Evolutionary conservation across 2,888 invertebrate genomes (phyloP), one percentile per base, ranked within the genome.

Genomic region (Gisinianus flammeolus): DNA sequence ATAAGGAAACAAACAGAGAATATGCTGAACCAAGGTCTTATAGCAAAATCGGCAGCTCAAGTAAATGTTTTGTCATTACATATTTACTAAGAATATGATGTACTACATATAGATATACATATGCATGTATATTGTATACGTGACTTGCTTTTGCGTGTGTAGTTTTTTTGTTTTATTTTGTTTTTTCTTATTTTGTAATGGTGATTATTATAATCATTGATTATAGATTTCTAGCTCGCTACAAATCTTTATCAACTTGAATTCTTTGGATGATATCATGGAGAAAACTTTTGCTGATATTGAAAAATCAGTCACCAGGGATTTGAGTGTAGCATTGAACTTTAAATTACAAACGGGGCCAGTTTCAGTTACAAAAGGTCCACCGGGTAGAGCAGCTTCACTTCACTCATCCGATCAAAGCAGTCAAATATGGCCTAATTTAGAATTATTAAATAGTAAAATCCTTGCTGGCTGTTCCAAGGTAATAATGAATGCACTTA

Each of bases 1-100:
- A 91, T 96, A 76, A 90, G 95, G 77, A 91, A 91, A 83, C 90
- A 93, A 84, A 95, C 96, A 0, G 93, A 93, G 82, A 91, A 91
- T 85, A 91, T 95, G 85, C 88, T 97, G 79, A 91, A 92, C 79
- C 91, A 93, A 81, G 96, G 96, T 70, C 89, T 96, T 81, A 90
- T 92, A 80, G 91, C 91, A 84, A 92, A 93, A 85, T 93, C 94
- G 85, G 90, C 92, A 85, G 87, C 88, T 0, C 91, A 91, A 87
- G 91, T 91, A 85, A 83, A 66, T n/a, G 35, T 12, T 16, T 44
- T n/a, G n/a, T n/a, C 16, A 54, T 8, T 54, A 54, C 16, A 54
- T 6, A 24, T 28, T 58, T 12, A 8, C 58, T 58, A 8, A 64
- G 12, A 28, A 64, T 64, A 64, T n/a, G n/a, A n/a, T n/a, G 16